These are phyloP conservation scores for Lordiphosa andalusiaca DNA, from an alignment of 2,888 invertebrate species.

Conservation along the genomic window DNA sequence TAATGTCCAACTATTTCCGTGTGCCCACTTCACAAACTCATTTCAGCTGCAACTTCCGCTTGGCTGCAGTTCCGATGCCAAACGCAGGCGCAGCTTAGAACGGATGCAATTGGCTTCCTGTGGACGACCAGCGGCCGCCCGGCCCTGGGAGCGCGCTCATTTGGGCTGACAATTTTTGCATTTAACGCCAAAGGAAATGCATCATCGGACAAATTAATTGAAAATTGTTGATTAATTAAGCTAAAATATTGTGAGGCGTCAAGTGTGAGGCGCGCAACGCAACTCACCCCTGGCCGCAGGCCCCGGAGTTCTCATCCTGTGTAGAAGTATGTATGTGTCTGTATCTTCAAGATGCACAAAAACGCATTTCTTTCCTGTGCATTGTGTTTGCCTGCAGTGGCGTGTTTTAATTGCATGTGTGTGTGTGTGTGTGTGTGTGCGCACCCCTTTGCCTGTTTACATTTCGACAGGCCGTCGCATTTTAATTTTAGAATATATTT, in stretches of 20 bases:
- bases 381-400: slow-evolving; percentile 41
- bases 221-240: slow-evolving; percentile 48
- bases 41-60: slow-evolving; percentile 57
- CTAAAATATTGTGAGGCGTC: slow-evolving; percentile 21
- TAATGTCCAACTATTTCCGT: slow-evolving; percentile 38
- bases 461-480: slow-evolving; percentile 66
- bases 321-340: slow-evolving; percentile 11
- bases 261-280: neutral
- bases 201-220: slow-evolving; percentile 50
- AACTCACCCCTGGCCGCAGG: slow-evolving; percentile 40
- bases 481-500: slow-evolving; percentile 73
- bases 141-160: slow-evolving; percentile 48
- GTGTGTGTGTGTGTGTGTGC: slow-evolving; percentile 28
- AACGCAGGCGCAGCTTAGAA: slow-evolving; percentile 51
- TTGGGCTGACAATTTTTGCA: slow-evolving; percentile 36
- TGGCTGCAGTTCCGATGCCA: slow-evolving; percentile 61
- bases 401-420: slow-evolving; percentile 43
- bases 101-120: slow-evolving; percentile 65
- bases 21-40: slow-evolving; percentile 39
- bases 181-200: slow-evolving; percentile 48
- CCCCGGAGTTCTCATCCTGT: slow-evolving; percentile 16
- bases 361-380: slow-evolving; percentile 63
- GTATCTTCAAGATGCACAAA: slow-evolving; percentile 69
- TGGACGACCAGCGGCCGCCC: slow-evolving; percentile 2
- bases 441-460: slow-evolving; percentile 70